phyloP scores from a whole-genome alignment of 2,113 vertebrate genomes.

The Varanus komodoensis region DNA sequence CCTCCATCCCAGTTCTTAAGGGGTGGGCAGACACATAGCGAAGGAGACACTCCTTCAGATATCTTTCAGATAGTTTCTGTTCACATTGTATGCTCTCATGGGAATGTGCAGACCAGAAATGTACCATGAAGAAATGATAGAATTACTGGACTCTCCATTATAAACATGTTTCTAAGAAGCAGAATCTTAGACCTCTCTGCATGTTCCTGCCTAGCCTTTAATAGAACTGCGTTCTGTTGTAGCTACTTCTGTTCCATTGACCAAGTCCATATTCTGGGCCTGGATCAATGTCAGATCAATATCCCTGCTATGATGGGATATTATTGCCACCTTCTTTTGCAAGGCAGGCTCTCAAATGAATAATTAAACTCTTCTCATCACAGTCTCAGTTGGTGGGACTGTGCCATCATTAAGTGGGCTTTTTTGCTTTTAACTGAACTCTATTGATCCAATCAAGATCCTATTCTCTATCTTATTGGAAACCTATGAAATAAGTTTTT shows the following conservation, averaged over 20 bases:
- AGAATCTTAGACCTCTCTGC: not conserved
- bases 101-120: not conserved
- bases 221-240: too few species aligned
- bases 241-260: not conserved
- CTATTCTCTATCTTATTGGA: not conserved
- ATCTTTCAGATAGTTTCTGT: too few species aligned
- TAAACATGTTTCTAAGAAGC: not conserved
- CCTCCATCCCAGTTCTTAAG: too few species aligned
- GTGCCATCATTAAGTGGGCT: not conserved
- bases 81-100: not conserved
- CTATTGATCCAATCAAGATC: not conserved
- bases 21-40: too few species aligned
- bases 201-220: not conserved
- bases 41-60: too few species aligned
- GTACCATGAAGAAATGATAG: not conserved
- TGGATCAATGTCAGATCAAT: not conserved
- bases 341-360: not conserved
- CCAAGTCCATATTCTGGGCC: not conserved
- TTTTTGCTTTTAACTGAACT: conserved; percentile 10
- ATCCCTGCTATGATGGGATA: not conserved
- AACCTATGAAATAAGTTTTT: not conserved
- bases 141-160: not conserved
- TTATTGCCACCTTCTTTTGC: not conserved
- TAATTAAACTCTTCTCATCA: not conserved
- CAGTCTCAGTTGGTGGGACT: not conserved